Conservation (phyloP, 2,113 vertebrate species). For the Rhinogobius similis region DNA sequence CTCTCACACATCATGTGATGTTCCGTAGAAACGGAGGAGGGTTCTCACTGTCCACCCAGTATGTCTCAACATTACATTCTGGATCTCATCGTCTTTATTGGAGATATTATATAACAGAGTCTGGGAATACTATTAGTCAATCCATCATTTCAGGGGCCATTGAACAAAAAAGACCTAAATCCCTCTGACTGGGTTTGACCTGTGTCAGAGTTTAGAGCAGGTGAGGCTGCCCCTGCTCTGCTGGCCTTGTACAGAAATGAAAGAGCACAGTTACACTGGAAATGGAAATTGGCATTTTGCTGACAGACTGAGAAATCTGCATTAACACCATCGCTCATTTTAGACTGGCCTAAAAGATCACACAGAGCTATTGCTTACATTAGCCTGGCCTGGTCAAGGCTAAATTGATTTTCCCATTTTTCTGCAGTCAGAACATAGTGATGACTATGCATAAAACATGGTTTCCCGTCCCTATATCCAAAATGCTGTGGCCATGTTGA, state of each 20-base stretch:
- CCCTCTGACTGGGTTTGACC: neutral
- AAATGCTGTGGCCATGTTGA: slow-evolving; percentile 22
- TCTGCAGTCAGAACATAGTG: slow-evolving; percentile 15
- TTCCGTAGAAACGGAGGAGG: neutral
- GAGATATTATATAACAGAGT: neutral
- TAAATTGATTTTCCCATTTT: slow-evolving; percentile 14
- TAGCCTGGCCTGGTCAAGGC: slow-evolving; percentile 23
- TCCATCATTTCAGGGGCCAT: slow-evolving; percentile 4
- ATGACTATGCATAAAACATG: slow-evolving; percentile 29
- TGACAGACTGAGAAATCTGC: slow-evolving; percentile 8
- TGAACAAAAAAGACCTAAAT: neutral
- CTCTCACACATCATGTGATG: slow-evolving; percentile 7
- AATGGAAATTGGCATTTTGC: neutral
- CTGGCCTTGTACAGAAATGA: neutral
- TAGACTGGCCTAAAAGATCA: slow-evolving; percentile 12
- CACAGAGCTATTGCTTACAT: slow-evolving; percentile 1
- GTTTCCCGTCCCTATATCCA: slow-evolving; percentile 18
- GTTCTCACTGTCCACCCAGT: neutral
- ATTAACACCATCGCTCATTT: slow-evolving; percentile 9
- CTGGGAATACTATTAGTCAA: neutral
- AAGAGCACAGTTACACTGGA: neutral
- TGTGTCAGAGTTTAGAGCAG: slow-evolving; percentile 7
- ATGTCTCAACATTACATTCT: neutral
- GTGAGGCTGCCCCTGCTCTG: neutral
- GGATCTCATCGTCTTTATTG: neutral